A percentile compares a stretch with the other conserved stretches of the same genome.
These are phyloP conservation scores for Leptinotarsa haldemani DNA, from an alignment of 2,888 invertebrate genomes.

Conservation along the genomic window DNA sequence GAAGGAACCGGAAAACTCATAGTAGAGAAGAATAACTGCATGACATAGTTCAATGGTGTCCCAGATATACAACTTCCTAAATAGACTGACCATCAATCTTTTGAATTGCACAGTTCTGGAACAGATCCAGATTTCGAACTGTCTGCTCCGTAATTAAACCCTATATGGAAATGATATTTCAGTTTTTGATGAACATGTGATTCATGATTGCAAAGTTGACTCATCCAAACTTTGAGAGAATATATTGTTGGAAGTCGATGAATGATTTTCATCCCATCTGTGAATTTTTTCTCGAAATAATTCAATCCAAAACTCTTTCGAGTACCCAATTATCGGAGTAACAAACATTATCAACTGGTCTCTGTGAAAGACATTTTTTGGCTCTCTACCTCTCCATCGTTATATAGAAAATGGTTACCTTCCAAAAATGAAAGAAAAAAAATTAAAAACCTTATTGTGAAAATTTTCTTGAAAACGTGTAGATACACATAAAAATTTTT, in stretches of 20 bases:
- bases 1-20: slow-evolving; percentile 10
- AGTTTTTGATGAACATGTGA: background rate
- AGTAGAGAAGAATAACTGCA: slow-evolving; percentile 10
- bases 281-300: no score
- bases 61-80: slow-evolving; percentile 19
- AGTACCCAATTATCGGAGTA: no score
- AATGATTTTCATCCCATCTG: no score
- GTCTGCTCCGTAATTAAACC: slow-evolving; percentile 16
- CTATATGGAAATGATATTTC: slow-evolving; percentile 16
- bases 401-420: no score
- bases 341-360: no score
- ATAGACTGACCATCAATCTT: slow-evolving; percentile 16
- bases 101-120: slow-evolving; percentile 10
- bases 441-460: no score
- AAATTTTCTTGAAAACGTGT: no score
- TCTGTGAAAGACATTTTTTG: no score
- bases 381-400: no score
- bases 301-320: no score
- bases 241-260: background rate
- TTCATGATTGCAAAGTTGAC: background rate
- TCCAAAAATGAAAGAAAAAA: no score
- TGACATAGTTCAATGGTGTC: slow-evolving; percentile 8
- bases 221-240: background rate
- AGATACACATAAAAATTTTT: no score
- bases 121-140: slow-evolving; percentile 7